Evolutionary conservation across 2,113 vertebrate species (phyloP).

Genomic region (Zosterops borbonicus): DNA sequence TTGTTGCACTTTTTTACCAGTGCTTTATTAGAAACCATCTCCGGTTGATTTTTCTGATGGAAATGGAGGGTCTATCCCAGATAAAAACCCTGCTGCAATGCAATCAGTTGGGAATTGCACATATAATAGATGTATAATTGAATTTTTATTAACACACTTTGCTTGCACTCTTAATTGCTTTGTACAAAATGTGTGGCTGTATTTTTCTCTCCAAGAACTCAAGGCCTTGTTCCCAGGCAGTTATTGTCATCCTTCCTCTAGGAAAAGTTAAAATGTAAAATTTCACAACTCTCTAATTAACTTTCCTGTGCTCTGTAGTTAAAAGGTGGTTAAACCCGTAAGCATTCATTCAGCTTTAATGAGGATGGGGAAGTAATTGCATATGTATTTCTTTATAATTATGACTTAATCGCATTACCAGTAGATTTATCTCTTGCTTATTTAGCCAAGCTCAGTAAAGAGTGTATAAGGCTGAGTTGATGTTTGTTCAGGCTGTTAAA

Average conservation of each 20-base stretch:
- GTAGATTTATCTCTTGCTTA: constrained; percentile 49
- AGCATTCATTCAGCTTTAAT: constrained; percentile 63
- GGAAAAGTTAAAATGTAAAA: background rate
- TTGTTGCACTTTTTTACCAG: background rate
- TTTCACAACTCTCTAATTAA: constrained; percentile 34
- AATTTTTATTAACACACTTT: constrained; percentile 6
- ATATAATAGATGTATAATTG: background rate
- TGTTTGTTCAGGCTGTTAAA: constrained; percentile 11
- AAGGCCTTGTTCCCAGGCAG: background rate
- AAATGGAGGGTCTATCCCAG: background rate
- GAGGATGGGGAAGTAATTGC: constrained; percentile 51
- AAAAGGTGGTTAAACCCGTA: constrained; percentile 59
- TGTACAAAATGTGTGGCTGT: background rate
- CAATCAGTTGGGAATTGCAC: background rate
- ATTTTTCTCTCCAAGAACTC: background rate
- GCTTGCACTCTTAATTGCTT: background rate
- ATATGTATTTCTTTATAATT: constrained; percentile 62
- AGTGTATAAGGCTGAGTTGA: background rate
- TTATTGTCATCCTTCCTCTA: background rate
- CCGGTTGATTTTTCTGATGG: background rate
- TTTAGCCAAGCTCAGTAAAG: constrained; percentile 38
- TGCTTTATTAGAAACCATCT: background rate
- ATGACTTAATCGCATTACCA: constrained; percentile 58
- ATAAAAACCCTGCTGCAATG: background rate
- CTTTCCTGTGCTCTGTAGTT: constrained; percentile 41